Evolutionary conservation across 2,797 vertebrate species (phyloP).

Genomic region (Champsocephalus gunnari): DNA sequence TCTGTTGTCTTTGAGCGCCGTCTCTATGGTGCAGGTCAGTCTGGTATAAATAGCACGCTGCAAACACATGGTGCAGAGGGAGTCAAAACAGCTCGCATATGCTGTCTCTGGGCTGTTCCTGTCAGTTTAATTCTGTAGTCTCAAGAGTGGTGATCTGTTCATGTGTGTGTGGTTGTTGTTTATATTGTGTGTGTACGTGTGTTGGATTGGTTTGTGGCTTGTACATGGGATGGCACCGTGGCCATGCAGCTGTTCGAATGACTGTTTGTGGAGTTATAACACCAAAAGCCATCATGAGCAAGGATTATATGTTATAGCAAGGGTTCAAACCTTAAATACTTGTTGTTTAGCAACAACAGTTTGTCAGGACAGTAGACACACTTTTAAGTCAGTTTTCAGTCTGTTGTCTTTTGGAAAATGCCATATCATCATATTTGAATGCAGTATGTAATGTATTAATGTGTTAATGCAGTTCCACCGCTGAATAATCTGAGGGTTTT

Average conservation of each 20-base stretch:
- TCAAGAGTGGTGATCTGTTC: slow-evolving; percentile 20
- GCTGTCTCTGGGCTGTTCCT: slow-evolving; percentile 63
- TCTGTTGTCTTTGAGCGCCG: slow-evolving; percentile 55
- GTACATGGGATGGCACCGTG: slow-evolving; percentile 12
- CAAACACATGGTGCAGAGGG: slow-evolving; percentile 68
- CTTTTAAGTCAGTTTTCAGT: slow-evolving; percentile 10
- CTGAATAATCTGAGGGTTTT: slow-evolving; percentile 1
- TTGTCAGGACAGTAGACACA: slow-evolving; percentile 9
- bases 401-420: slow-evolving; percentile 9
- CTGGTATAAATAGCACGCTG: slow-evolving; percentile 79
- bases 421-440: not conserved
- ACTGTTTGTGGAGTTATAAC: slow-evolving; percentile 8
- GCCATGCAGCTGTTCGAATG: not conserved
- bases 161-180: slow-evolving; percentile 1
- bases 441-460: not conserved
- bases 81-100: slow-evolving; percentile 66
- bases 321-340: slow-evolving; percentile 4
- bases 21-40: slow-evolving; percentile 66
- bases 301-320: slow-evolving; percentile 11
- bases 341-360: slow-evolving; percentile 24
- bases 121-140: slow-evolving; percentile 61
- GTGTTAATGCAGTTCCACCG: not conserved
- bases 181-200: not conserved
- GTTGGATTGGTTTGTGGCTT: slow-evolving; percentile 6
- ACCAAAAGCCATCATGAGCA: not conserved